Conservation (phyloP, 2,888 invertebrate species). For the Clitarchus hookeri region DNA sequence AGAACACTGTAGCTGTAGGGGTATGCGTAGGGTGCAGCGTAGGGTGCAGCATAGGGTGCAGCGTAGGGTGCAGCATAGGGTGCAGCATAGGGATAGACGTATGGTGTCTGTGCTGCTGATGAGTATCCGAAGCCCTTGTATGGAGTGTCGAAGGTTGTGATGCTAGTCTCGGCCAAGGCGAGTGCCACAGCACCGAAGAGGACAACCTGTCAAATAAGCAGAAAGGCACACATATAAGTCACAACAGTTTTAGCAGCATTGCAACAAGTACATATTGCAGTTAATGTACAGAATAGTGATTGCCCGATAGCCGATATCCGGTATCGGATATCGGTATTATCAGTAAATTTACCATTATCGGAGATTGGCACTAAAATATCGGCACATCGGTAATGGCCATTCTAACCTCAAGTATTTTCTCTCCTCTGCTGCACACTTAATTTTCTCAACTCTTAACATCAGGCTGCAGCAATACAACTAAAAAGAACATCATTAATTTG, state of each 20-base stretch:
- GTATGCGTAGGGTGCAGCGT: conserved; percentile 9
- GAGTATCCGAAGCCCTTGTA: conserved; percentile 33
- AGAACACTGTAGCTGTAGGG: conserved; percentile 28
- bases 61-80: conserved; percentile 31
- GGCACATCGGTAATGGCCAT: no score
- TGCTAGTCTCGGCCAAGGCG: conserved; percentile 48
- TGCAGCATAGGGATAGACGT: conserved; percentile 30
- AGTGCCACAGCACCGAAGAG: conserved; percentile 59
- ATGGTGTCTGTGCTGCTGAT: not conserved
- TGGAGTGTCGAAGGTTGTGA: not conserved
- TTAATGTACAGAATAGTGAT: no score
- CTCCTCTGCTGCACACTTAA: no score
- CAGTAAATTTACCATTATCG: no score
- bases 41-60: conserved; percentile 24
- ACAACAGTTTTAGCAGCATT: conserved; percentile 3
- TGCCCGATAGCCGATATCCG: no score
- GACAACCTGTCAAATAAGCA: conserved; percentile 56
- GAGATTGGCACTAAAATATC: no score
- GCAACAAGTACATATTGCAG: conserved; percentile 36
- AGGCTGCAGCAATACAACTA: no score
- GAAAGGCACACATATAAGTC: not conserved
- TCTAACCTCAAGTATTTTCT: no score
- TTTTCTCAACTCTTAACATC: no score
- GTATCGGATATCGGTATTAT: no score
- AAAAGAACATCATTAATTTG: no score